Percentiles rank a stretch among this genome's conserved stretches.
These are phyloP conservation scores for Torymus aiolomorphi DNA, from an alignment of 2,888 invertebrate genomes.

Conservation along the genomic window DNA sequence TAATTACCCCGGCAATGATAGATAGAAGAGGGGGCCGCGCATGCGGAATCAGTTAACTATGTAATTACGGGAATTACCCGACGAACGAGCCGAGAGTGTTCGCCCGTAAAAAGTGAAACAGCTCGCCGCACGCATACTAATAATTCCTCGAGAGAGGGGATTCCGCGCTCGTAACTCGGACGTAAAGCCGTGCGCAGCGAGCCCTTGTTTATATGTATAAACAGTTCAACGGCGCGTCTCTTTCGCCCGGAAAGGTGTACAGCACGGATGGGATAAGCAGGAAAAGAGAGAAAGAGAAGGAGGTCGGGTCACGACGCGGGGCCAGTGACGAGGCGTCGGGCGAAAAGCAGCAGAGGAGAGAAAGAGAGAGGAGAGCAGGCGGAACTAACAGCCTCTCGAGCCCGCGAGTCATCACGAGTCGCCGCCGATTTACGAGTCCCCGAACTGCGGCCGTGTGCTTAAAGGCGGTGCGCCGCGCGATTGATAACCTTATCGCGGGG, in stretches of 20 bases:
- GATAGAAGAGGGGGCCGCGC: conserved; percentile 14
- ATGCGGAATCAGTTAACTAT: conserved; percentile 45
- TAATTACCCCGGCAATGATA: conserved; percentile 44
- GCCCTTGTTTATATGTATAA: conserved; percentile 24
- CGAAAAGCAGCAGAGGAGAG: conserved; percentile 13
- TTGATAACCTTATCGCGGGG: conserved; percentile 54
- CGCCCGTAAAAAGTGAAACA: conserved; percentile 46
- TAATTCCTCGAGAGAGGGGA: conserved; percentile 2
- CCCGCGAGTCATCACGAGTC: conserved; percentile 48
- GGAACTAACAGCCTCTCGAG: conserved; percentile 42
- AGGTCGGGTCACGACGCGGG: conserved; percentile 36
- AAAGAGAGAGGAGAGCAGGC: conserved; percentile 19
- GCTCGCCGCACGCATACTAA: conserved; percentile 42
- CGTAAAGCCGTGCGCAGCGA: conserved; percentile 19
- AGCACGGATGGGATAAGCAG: too few species aligned
- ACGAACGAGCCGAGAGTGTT: conserved; percentile 30
- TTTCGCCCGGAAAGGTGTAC: not conserved
- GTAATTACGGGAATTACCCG: conserved; percentile 40
- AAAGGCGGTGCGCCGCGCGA: conserved; percentile 29
- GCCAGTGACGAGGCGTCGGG: conserved; percentile 42
- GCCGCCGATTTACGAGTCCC: conserved; percentile 49
- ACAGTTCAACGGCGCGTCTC: conserved; percentile 23
- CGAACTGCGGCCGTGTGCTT: conserved; percentile 1
- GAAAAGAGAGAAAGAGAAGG: not conserved
- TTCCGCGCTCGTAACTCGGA: conserved; percentile 25